Conservation (phyloP, 2,113 vertebrate species). For the Gila orcuttii region DNA sequence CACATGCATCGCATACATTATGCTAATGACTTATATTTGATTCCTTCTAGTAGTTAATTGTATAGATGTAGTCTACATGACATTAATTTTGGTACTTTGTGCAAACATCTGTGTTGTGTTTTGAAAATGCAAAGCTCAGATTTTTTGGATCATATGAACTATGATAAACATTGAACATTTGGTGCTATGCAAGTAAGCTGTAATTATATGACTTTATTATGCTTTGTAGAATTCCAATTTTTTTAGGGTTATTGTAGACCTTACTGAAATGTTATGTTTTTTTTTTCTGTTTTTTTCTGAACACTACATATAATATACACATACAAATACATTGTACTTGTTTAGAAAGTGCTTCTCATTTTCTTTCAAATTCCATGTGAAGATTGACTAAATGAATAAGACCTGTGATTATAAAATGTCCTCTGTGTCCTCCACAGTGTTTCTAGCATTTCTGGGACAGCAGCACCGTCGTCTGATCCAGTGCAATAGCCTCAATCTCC, state of each 20-base stretch:
- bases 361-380: neutral
- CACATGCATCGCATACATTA: neutral
- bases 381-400: neutral
- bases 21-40: neutral
- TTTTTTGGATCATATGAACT: neutral
- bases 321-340: neutral
- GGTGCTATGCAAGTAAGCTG: neutral
- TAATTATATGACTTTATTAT: neutral
- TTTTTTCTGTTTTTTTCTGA: neutral
- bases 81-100: neutral
- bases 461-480: slow-evolving; percentile 52
- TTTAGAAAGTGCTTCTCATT: neutral
- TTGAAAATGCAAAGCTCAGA: neutral
- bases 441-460: slow-evolving; percentile 18
- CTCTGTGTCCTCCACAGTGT: slow-evolving; percentile 26
- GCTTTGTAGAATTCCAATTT: neutral
- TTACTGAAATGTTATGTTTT: neutral
- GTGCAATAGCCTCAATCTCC: slow-evolving; percentile 41
- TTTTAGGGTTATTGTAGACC: neutral
- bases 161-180: neutral
- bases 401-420: slow-evolving; percentile 1
- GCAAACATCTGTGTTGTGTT: neutral
- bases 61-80: neutral
- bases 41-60: neutral
- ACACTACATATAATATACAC: neutral